A percentile compares a stretch with the other conserved stretches of the same genome.
Conservation (phyloP, 2,113 vertebrate genomes). For the Phaethon lepturus region DNA sequence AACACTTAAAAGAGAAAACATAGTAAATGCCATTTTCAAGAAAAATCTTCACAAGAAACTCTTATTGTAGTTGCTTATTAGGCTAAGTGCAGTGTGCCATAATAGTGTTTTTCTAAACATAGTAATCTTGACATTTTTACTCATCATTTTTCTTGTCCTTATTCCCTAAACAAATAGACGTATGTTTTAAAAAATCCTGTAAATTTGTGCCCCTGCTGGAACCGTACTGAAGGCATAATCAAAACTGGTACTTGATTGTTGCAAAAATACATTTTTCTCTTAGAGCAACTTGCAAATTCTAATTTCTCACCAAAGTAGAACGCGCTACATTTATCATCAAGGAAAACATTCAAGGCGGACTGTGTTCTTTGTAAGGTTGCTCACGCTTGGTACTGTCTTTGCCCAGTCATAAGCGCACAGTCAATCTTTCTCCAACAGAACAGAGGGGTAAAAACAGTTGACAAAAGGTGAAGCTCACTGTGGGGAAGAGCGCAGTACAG, state of each 20-base stretch:
- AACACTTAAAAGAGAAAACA: background rate
- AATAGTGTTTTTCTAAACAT: background rate
- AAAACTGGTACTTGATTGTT: background rate
- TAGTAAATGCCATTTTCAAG: background rate
- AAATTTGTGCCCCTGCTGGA: background rate
- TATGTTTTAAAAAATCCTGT: background rate
- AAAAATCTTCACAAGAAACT: background rate
- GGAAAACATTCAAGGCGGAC: background rate
- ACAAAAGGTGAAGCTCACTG: background rate
- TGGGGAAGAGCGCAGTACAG: background rate
- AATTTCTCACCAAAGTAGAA: background rate
- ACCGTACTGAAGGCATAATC: background rate
- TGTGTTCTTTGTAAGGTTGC: background rate
- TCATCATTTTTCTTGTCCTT: background rate
- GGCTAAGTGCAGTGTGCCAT: background rate
- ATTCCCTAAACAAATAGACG: background rate
- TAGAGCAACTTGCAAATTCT: background rate
- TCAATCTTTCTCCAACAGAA: background rate
- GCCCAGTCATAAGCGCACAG: background rate
- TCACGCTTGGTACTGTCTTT: background rate
- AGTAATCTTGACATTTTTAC: background rate
- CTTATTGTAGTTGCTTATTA: background rate
- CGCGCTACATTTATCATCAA: background rate
- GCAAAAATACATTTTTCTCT: background rate
- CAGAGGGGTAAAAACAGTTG: background rate